phyloP scores from a whole-genome alignment of 2,888 invertebrate genomes.

The Quadriops clusia region DNA sequence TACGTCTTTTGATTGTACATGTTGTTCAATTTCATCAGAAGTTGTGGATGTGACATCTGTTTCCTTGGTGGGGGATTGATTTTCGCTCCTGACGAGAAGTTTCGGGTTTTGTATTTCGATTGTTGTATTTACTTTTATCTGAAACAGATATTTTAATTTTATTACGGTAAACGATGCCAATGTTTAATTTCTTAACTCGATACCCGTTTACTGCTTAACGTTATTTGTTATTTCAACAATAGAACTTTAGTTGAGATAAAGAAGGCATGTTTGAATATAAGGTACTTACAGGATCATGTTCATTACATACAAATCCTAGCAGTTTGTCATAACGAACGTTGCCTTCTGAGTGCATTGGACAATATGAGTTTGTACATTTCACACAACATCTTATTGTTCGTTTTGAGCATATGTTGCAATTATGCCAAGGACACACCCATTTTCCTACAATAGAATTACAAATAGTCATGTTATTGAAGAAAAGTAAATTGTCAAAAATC shows the following conservation, averaged over 20 bases:
- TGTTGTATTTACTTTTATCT: constrained; percentile 15
- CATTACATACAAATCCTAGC: constrained; percentile 29
- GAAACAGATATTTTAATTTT: constrained; percentile 8
- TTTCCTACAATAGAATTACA: constrained; percentile 20
- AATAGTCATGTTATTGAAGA: not conserved
- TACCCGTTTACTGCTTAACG: no score
- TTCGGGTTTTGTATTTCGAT: constrained; percentile 8
- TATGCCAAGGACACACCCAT: constrained; percentile 35
- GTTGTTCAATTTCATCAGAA: constrained; percentile 12
- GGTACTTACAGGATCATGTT: constrained; percentile 23
- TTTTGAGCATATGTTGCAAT: constrained; percentile 32
- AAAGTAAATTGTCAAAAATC: constrained; percentile 2
- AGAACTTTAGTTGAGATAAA: not conserved
- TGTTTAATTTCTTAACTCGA: no score
- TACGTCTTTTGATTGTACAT: not conserved
- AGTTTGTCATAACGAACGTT: constrained; percentile 29
- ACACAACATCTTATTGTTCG: constrained; percentile 33
- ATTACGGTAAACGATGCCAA: no score
- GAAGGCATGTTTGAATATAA: not conserved
- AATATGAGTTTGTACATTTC: constrained; percentile 33
- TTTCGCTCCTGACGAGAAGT: no score
- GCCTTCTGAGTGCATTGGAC: constrained; percentile 33
- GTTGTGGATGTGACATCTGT: constrained; percentile 21
- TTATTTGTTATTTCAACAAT: no score
- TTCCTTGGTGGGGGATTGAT: no score